Conservation (phyloP, 1,140 invertebrate genomes). For the Bombus fervidus region DNA sequence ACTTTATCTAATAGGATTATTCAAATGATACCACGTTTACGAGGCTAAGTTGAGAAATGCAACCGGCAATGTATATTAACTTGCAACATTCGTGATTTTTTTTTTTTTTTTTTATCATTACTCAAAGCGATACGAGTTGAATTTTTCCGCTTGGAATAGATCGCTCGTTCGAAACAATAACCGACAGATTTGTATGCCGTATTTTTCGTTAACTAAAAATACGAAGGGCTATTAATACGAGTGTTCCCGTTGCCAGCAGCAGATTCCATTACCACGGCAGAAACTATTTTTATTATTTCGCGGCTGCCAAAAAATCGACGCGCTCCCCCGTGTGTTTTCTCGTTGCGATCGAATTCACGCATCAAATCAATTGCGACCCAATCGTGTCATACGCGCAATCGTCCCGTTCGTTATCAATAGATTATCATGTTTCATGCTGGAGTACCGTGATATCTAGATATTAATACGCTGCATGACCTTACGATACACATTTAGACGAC, state of each 20-base stretch:
- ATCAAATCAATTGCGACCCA: neutral
- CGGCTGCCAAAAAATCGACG: constrained; percentile 32
- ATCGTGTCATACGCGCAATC: constrained; percentile 6
- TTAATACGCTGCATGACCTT: neutral
- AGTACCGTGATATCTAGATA: neutral
- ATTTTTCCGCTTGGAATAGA: neutral
- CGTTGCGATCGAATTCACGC: neutral
- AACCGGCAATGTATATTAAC: too few relatives aligned
- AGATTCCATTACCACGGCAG: constrained; percentile 32
- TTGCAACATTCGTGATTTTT: neutral
- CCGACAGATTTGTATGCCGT: neutral
- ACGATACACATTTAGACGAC: neutral
- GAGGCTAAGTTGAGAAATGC: neutral
- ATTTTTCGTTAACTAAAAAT: constrained; percentile 33
- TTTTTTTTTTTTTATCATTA: neutral
- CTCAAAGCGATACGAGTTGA: neutral
- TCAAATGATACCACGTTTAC: neutral
- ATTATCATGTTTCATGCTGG: constrained; percentile 35
- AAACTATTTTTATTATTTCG: constrained; percentile 44
- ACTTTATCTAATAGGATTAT: neutral
- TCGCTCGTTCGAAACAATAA: constrained; percentile 22
- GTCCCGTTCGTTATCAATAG: constrained; percentile 15
- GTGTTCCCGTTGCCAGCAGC: constrained; percentile 17
- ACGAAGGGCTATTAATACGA: constrained; percentile 34
- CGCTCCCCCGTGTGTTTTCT: neutral